Percentiles rank a stretch among this genome's conserved stretches.
phyloP scores from a whole-genome alignment of 2,888 invertebrate species.

The Zonitis immaculata region DNA sequence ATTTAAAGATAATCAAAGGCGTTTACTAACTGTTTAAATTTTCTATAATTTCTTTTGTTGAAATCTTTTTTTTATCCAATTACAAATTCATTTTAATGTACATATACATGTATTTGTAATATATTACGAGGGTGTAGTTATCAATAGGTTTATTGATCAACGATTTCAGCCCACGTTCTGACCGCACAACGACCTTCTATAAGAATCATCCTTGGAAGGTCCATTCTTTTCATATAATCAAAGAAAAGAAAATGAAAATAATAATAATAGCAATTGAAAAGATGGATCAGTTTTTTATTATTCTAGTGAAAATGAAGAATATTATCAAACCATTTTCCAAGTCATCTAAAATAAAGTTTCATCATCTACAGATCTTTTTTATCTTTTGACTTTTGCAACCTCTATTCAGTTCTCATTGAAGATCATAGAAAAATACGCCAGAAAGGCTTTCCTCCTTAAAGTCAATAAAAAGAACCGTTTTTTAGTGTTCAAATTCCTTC shows the following conservation, averaged over 20 bases:
- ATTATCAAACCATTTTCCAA: no score
- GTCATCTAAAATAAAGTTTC: no score
- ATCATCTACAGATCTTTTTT: background rate
- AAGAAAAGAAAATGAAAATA: no score
- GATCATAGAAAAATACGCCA: no score
- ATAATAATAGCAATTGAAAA: background rate
- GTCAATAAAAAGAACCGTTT: no score
- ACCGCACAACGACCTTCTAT: slow-evolving; percentile 1
- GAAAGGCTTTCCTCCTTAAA: no score
- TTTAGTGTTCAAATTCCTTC: no score
- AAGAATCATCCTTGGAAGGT: background rate
- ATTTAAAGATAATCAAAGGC: background rate
- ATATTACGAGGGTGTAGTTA: background rate
- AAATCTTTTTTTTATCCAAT: background rate
- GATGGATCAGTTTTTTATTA: background rate
- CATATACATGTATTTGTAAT: no score
- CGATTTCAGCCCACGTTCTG: background rate
- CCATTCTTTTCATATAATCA: background rate
- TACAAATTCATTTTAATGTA: background rate
- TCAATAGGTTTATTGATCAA: background rate
- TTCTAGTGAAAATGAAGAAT: no score
- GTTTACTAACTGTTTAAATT: background rate
- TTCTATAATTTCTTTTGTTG: background rate
- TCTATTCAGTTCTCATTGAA: no score
- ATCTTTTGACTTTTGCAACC: no score